Conservation (phyloP, 2,888 invertebrate species). For the Monochamus alternatus region DNA sequence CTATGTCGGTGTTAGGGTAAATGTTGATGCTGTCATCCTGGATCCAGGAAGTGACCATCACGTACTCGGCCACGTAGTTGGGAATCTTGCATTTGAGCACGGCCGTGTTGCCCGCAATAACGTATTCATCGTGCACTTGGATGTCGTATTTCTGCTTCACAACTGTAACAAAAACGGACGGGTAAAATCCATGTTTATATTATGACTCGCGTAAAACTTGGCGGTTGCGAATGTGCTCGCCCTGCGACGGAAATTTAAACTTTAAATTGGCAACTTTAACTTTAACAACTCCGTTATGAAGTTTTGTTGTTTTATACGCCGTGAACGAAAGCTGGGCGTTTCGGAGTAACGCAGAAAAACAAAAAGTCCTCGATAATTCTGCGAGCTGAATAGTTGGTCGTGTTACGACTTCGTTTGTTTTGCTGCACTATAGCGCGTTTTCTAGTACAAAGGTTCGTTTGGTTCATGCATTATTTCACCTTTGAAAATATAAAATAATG, state of each 20-base stretch:
- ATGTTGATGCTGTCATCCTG: conserved; percentile 87
- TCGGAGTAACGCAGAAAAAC: conserved; percentile 10
- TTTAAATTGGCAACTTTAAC: conserved; percentile 54
- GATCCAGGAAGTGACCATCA: conserved; percentile 92
- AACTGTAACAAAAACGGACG: conserved; percentile 74
- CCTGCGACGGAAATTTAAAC: conserved; percentile 46
- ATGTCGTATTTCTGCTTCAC: conserved; percentile 90
- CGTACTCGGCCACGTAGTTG: conserved; percentile 89
- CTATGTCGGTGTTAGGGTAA: conserved; percentile 83
- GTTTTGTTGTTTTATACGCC: conserved; percentile 42
- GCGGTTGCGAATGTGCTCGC: conserved; percentile 42
- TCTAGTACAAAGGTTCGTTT: too few species aligned
- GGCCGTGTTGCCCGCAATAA: conserved; percentile 92
- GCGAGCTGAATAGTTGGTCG: background rate
- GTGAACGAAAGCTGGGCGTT: conserved; percentile 16
- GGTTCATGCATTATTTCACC: too few species aligned
- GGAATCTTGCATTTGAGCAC: conserved; percentile 93
- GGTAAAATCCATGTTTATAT: conserved; percentile 20
- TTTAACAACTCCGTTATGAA: conserved; percentile 52
- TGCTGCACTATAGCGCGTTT: background rate
- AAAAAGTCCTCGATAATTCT: background rate
- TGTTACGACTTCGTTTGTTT: background rate
- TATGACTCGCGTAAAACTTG: conserved; percentile 45
- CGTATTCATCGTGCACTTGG: conserved; percentile 92
- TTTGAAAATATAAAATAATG: too few species aligned